A percentile compares a stretch with the other conserved stretches of the same genome.
phyloP scores from a whole-genome alignment of 2,888 invertebrate species.

The Stenolophus ochropezus region DNA sequence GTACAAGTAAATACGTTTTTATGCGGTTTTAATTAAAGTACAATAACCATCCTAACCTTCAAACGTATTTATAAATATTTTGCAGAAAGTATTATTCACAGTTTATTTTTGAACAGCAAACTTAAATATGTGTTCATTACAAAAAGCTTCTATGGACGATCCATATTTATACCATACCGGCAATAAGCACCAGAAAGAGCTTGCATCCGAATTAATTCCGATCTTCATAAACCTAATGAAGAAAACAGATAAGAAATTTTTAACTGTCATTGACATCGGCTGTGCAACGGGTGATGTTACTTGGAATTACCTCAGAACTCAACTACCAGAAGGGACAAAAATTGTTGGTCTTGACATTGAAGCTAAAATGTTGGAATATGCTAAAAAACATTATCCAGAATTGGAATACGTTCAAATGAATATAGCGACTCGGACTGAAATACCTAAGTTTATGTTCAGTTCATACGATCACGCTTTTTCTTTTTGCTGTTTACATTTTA shows the following conservation, averaged over 20 bases:
- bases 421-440: no score
- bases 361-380: conserved; percentile 81
- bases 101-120: no score
- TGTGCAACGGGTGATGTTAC: conserved; percentile 85
- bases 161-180: neutral
- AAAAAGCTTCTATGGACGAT: neutral
- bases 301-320: conserved; percentile 78
- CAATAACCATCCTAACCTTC: no score
- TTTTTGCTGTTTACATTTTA: no score
- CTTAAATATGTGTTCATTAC: no score
- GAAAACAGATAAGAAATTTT: conserved; percentile 72
- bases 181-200: neutral
- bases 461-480: no score
- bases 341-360: conserved; percentile 83
- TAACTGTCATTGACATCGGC: conserved; percentile 81
- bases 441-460: no score
- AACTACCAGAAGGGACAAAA: conserved; percentile 76
- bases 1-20: no score
- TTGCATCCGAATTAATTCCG: neutral
- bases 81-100: no score
- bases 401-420: no score
- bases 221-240: conserved; percentile 70
- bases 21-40: no score
- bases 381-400: conserved; percentile 74
- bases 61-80: no score